These are phyloP conservation scores for Neotoxoptera formosana DNA, from an alignment of 1,140 invertebrate genomes.

Conservation along the genomic window DNA sequence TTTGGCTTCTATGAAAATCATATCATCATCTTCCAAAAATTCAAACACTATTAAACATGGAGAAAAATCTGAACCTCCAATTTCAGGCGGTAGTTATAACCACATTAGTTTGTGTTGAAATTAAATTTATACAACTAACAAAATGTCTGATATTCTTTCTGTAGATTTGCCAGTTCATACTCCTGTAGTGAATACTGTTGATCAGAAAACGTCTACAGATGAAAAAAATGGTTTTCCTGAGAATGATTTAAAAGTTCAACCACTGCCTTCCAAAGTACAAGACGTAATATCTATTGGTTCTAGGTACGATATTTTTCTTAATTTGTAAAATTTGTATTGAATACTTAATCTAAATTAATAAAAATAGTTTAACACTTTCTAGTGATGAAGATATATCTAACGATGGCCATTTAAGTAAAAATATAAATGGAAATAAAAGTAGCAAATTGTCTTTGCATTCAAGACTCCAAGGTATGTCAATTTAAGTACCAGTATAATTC, in stretches of 20 bases:
- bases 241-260: background rate
- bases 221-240: background rate
- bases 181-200: background rate
- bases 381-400: constrained; percentile 46
- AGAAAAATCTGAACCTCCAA: background rate
- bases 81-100: background rate
- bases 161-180: background rate
- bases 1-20: constrained; percentile 51
- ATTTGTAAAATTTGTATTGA: background rate
- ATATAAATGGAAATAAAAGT: constrained; percentile 46
- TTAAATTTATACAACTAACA: background rate
- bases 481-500: background rate
- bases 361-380: background rate
- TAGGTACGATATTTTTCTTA: background rate
- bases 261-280: constrained; percentile 10
- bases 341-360: background rate
- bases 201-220: background rate
- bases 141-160: background rate
- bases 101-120: background rate
- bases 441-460: constrained; percentile 33
- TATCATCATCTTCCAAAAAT: constrained; percentile 23
- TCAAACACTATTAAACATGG: background rate
- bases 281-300: constrained; percentile 51
- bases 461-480: constrained; percentile 2
- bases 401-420: background rate